phyloP scores from a whole-genome alignment of 30 jellyfish, hydroid and myxozoan genomes.

The Chironex yamaguchii region DNA sequence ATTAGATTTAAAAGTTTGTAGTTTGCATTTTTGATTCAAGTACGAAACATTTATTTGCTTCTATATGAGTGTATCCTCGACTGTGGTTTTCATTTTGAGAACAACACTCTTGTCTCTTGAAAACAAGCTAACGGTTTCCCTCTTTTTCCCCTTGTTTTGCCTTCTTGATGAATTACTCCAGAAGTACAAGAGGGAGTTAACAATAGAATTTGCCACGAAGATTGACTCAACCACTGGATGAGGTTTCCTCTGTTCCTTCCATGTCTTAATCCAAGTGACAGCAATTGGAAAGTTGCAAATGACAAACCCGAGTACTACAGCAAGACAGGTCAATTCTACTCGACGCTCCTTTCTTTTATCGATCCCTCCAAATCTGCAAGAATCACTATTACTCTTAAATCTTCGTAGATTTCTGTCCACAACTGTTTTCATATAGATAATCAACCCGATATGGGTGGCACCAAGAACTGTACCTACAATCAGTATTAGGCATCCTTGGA shows the following conservation, averaged over 20 bases:
- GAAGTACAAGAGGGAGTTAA: neutral
- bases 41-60: too few relatives aligned
- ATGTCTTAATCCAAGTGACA: neutral
- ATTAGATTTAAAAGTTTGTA: too few relatives aligned
- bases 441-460: neutral
- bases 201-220: neutral
- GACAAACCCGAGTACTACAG: neutral
- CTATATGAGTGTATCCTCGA: too few relatives aligned
- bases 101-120: neutral
- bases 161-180: neutral
- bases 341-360: neutral
- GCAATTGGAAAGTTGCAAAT: neutral
- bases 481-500: neutral
- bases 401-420: neutral
- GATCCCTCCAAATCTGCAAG: neutral
- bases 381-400: neutral
- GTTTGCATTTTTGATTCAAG: too few relatives aligned
- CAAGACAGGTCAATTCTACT: neutral
- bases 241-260: neutral
- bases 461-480: neutral
- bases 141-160: neutral
- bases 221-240: neutral
- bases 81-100: neutral
- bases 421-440: neutral
- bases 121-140: neutral